A percentile compares a stretch with the other conserved stretches of the same genome.
Evolutionary conservation across 1,140 invertebrate species (phyloP).

Genomic region (Nymphalis io): DNA sequence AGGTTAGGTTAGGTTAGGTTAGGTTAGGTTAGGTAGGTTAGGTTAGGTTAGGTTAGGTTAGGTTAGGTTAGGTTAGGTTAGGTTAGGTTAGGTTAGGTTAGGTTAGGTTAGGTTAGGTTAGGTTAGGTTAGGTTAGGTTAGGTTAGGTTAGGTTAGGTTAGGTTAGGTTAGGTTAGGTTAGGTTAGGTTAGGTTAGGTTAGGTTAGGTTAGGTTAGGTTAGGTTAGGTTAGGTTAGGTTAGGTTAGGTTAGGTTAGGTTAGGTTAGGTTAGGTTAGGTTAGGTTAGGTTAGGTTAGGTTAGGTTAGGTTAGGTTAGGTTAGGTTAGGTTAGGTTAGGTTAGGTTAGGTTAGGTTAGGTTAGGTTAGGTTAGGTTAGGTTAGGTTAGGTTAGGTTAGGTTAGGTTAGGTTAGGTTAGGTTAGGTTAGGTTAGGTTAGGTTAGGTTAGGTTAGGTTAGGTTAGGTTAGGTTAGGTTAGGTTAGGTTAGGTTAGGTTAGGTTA

Average conservation of each 20-base stretch:
- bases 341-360: slow-evolving; percentile 25
- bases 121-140: slow-evolving; percentile 33
- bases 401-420: slow-evolving; percentile 25
- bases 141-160: slow-evolving; percentile 25
- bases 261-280: slow-evolving; percentile 25
- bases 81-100: slow-evolving; percentile 19
- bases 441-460: slow-evolving; percentile 25
- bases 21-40: slow-evolving; percentile 15
- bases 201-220: slow-evolving; percentile 25
- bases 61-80: slow-evolving; percentile 16
- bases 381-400: slow-evolving; percentile 25
- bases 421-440: slow-evolving; percentile 25
- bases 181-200: slow-evolving; percentile 25
- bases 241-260: slow-evolving; percentile 26
- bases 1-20: slow-evolving; percentile 17
- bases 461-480: slow-evolving; percentile 25
- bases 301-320: slow-evolving; percentile 25
- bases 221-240: slow-evolving; percentile 31
- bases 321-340: slow-evolving; percentile 25
- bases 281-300: slow-evolving; percentile 25
- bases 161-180: slow-evolving; percentile 24
- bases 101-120: slow-evolving; percentile 31
- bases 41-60: slow-evolving; percentile 19
- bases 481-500: slow-evolving; percentile 25
- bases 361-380: slow-evolving; percentile 25